Evolutionary conservation across 30 jellyfish, hydroid and myxozoan genomes (phyloP).

Genomic region (Euphysa ruthae): DNA sequence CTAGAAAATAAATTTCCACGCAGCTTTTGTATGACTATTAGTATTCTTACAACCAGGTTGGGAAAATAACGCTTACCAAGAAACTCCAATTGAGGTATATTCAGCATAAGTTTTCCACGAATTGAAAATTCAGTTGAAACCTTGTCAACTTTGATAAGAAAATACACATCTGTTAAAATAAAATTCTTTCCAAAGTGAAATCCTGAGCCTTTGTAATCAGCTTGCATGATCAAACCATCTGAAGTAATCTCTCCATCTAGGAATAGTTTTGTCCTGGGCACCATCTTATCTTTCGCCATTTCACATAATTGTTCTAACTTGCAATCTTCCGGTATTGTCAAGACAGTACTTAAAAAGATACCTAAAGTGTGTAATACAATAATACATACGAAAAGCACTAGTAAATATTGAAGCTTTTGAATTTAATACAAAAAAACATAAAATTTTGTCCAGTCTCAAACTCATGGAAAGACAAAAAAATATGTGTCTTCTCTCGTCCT

Average conservation of each 20-base stretch:
- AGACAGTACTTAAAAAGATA: slow-evolving; percentile 31
- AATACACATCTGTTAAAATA: slow-evolving; percentile 26
- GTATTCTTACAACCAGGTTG: no score
- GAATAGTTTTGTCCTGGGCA: slow-evolving; percentile 38
- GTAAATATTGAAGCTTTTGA: neutral
- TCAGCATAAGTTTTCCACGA: slow-evolving; percentile 41
- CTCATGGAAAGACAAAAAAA: no score
- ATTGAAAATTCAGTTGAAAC: slow-evolving; percentile 30
- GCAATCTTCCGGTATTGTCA: slow-evolving; percentile 63
- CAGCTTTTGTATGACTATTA: no score
- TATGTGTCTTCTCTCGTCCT: no score
- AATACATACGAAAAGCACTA: neutral
- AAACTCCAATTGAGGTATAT: slow-evolving; percentile 29
- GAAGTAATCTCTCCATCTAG: slow-evolving; percentile 50
- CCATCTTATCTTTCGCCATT: slow-evolving; percentile 43
- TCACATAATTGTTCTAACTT: slow-evolving; percentile 63
- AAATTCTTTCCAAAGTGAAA: slow-evolving; percentile 36
- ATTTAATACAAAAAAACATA: neutral
- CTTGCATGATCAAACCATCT: slow-evolving; percentile 38
- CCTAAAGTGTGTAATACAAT: slow-evolving; percentile 34
- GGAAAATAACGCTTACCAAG: slow-evolving; percentile 52
- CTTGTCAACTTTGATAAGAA: slow-evolving; percentile 40
- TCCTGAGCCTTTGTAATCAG: slow-evolving; percentile 39
- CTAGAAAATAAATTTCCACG: no score
- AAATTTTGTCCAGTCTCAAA: no score